Conservation (phyloP, 2,888 invertebrate species). For the Eurois occulta region DNA sequence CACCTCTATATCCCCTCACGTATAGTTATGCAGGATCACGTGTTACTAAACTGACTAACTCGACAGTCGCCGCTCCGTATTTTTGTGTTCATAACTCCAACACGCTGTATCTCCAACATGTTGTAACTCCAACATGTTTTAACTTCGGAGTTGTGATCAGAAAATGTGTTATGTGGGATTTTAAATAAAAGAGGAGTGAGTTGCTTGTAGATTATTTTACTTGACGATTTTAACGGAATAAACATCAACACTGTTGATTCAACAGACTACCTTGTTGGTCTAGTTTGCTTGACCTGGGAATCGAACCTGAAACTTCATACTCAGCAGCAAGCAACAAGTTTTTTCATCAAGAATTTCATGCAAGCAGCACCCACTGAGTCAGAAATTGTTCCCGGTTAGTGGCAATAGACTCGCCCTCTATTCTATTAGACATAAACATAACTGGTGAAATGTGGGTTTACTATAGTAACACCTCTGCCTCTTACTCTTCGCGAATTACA, state of each 20-base stretch:
- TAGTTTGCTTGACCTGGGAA: no score
- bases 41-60: constrained; percentile 54
- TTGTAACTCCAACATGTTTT: constrained; percentile 39
- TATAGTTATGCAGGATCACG: constrained; percentile 73
- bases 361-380: neutral
- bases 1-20: constrained; percentile 42
- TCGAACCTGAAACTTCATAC: no score
- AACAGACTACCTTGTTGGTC: neutral
- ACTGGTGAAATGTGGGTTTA: neutral
- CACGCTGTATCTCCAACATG: constrained; percentile 44
- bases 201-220: neutral
- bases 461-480: no score
- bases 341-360: neutral
- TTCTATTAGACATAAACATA: no score
- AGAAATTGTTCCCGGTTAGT: neutral
- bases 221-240: neutral
- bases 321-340: no score
- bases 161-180: constrained; percentile 16
- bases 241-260: neutral
- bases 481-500: no score
- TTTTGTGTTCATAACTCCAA: constrained; percentile 61
- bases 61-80: constrained; percentile 53
- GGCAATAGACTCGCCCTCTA: neutral
- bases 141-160: constrained; percentile 29
- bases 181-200: constrained; percentile 16